A percentile compares a stretch with the other conserved stretches of the same genome.
These are phyloP conservation scores for Psammodynastes pulverulentus DNA, from an alignment of 2,113 vertebrate species.

Conservation along the genomic window DNA sequence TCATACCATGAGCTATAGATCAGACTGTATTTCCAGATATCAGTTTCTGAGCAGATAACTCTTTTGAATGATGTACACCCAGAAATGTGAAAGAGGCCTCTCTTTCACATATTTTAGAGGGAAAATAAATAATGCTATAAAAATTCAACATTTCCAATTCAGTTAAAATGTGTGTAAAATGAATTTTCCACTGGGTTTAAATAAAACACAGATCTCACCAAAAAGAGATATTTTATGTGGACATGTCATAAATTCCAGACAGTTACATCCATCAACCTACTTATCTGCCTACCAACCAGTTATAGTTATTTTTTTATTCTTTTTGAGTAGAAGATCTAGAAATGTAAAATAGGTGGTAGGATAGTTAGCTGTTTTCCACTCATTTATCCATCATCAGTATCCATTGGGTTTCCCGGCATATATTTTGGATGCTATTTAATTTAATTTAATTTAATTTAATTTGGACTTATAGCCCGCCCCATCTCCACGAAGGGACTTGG, in stretches of 20 bases:
- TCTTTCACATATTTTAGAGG: neutral
- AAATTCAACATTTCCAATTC: neutral
- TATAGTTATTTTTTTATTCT: neutral
- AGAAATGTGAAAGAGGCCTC: neutral
- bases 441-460: too few species aligned
- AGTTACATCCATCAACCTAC: neutral
- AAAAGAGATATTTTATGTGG: neutral
- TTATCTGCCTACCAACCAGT: neutral
- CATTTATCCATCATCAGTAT: neutral
- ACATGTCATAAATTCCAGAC: neutral
- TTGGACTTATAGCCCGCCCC: too few species aligned
- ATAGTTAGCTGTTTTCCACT: neutral
- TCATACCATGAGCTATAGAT: neutral
- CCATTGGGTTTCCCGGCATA: neutral
- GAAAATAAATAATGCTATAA: neutral
- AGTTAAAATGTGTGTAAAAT: neutral
- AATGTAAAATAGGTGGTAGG: neutral
- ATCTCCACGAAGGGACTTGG: too few species aligned
- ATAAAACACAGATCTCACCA: constrained; percentile 6
- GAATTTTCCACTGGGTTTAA: neutral
- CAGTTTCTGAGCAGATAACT: neutral
- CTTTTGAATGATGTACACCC: neutral
- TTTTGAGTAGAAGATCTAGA: neutral
- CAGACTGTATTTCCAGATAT: neutral
- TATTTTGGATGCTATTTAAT: neutral